Base-by-base conservation (phyloP, 2,113 vertebrate species). In the Grammomys dolichurus region DNA sequence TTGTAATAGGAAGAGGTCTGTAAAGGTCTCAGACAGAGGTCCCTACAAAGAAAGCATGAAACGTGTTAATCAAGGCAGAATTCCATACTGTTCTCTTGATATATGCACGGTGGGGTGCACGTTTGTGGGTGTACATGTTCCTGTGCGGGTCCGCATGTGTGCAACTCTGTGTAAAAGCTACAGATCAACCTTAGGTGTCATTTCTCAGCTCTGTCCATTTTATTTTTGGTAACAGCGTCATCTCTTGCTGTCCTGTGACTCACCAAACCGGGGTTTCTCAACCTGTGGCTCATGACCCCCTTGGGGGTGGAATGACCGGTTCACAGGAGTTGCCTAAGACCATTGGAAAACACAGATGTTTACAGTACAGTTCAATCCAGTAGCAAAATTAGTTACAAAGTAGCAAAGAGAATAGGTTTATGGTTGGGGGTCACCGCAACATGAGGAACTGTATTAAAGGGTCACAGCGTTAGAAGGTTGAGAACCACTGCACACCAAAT, bases 41-140 rank as follows among this genome's bases (percentile, higher is more conserved):
- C 17, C 13, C 7, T 82, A 0, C 19, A 11, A n/a, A 60, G 72
- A 17, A 73, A 63, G 81, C 80, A 85, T 28, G 8, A 20, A 10
- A 19, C 0, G 5, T 4, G 28, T 36, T 20, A 11, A 70, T 40
- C 4, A 7, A 12, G 0, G 5, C 0, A 16, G n/a, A 86, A 31
- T 10, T 69, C n/a, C 14, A 2, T 17, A 22, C 22, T 73, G 9
- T 73, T 70, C 5, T 22, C 46, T 13, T 24, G 8, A 2, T 69
- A 31, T 22, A 31, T 4, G 40, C 13, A 20, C 2, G 4, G 4
- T 54, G 65, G 6, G 11, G 11, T 54, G 5, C 12, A 70, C 51
- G 65, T 70, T 26, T 69, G 43, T 51, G 43, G 9, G 11, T 69
- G 46, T 51, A 33, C 19, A 10, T 3, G 19, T 87, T 20, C 48